Conservation (phyloP, 2,113 vertebrate species). For the Scartelaos histophorus region DNA sequence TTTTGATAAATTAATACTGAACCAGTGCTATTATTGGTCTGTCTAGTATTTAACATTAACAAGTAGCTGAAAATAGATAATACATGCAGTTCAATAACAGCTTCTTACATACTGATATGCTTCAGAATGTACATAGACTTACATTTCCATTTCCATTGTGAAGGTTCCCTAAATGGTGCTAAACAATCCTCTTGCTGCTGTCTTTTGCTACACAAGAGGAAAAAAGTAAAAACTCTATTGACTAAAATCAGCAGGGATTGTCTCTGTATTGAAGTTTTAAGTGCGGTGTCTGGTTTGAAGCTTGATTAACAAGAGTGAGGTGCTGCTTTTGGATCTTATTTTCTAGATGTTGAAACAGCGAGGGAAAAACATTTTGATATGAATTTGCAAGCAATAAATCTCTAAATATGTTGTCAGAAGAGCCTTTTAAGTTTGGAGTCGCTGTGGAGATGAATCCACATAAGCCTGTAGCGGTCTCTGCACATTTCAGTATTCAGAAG, state of each 20-base stretch:
- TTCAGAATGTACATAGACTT: neutral
- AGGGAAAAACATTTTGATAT: constrained; percentile 25
- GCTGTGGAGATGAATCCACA: constrained; percentile 27
- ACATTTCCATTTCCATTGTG: neutral
- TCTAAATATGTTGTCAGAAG: constrained; percentile 11
- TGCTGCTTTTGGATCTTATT: constrained; percentile 16
- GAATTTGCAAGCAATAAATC: constrained; percentile 35
- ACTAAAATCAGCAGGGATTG: constrained; percentile 20
- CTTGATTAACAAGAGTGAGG: constrained; percentile 11
- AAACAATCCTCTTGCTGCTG: neutral
- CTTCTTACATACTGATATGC: neutral
- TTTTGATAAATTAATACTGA: too few species aligned
- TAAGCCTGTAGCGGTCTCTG: constrained; percentile 17
- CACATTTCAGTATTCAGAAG: constrained; percentile 42
- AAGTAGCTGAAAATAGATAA: too few species aligned
- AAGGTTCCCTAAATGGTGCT: neutral
- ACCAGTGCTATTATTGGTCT: too few species aligned
- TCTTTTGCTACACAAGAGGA: neutral
- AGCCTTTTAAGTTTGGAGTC: constrained; percentile 32
- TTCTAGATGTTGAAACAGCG: constrained; percentile 16
- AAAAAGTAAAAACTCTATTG: constrained; percentile 1
- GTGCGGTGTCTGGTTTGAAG: constrained; percentile 8
- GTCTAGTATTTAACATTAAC: too few species aligned
- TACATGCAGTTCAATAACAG: too few species aligned
- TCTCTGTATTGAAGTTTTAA: constrained; percentile 21